Conservation (phyloP, 2,888 invertebrate genomes). For the Tinea trinotella region DNA sequence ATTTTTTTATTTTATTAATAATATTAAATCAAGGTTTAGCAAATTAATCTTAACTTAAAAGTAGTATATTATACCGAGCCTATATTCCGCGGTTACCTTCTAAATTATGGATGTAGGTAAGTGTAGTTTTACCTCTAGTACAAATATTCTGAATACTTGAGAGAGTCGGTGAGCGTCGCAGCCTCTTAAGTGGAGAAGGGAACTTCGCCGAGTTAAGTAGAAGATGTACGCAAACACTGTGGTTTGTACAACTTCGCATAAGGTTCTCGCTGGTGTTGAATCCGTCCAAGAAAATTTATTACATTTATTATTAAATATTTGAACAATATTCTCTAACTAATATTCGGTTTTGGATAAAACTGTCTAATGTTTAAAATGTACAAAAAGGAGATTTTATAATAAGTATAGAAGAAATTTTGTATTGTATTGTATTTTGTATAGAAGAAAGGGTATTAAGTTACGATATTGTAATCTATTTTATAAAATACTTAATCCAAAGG, state of each 20-base stretch:
- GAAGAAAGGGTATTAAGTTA: no score
- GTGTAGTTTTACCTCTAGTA: slow-evolving; percentile 18
- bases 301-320: background rate
- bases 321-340: no score
- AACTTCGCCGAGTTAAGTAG: slow-evolving; percentile 5
- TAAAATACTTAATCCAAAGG: no score
- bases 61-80: background rate
- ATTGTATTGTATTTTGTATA: no score
- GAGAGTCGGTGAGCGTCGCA: background rate
- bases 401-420: no score
- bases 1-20: no score
- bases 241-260: slow-evolving; percentile 6
- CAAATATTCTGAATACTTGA: slow-evolving; percentile 19
- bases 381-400: no score
- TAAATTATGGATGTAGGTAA: slow-evolving; percentile 15
- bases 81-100: slow-evolving; percentile 5
- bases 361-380: no score
- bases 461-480: no score
- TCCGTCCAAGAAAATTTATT: background rate
- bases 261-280: background rate
- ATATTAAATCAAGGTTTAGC: background rate
- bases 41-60: background rate
- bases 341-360: no score
- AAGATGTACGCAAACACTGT: slow-evolving; percentile 4
- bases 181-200: slow-evolving; percentile 14